phyloP scores from a whole-genome alignment of 1,140 invertebrate species.

The Pissodes strobi region DNA sequence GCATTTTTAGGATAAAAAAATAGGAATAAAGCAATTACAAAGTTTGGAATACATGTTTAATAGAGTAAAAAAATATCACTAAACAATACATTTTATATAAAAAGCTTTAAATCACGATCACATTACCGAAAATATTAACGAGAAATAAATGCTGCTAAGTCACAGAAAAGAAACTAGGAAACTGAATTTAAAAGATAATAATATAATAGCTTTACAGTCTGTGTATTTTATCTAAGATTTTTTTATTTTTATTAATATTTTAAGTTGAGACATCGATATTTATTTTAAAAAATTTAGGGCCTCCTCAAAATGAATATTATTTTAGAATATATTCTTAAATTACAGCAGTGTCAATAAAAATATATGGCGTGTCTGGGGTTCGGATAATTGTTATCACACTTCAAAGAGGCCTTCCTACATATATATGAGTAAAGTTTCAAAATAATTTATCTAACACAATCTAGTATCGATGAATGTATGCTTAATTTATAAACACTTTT shows the following conservation, averaged over 20 bases:
- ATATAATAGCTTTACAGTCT: slow-evolving; percentile 33
- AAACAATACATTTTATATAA: slow-evolving; percentile 55
- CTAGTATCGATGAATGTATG: slow-evolving; percentile 49
- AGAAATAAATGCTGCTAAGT: slow-evolving; percentile 40
- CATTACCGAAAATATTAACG: slow-evolving; percentile 50
- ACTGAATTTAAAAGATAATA: slow-evolving; percentile 33
- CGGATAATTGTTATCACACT: slow-evolving; percentile 27
- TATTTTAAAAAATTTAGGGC: slow-evolving; percentile 46
- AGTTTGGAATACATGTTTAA: slow-evolving; percentile 53
- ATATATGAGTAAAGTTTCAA: slow-evolving; percentile 47
- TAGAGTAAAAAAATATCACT: slow-evolving; percentile 56
- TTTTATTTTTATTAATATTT: slow-evolving; percentile 44
- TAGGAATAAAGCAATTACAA: neutral
- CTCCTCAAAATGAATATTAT: slow-evolving; percentile 32
- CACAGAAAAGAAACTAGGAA: slow-evolving; percentile 32
- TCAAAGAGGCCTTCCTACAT: slow-evolving; percentile 41
- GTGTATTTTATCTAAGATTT: slow-evolving; percentile 44
- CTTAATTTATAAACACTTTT: slow-evolving; percentile 53
- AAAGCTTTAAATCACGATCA: slow-evolving; percentile 55
- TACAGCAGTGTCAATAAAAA: slow-evolving; percentile 36
- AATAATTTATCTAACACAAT: slow-evolving; percentile 48
- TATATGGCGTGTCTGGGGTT: slow-evolving; percentile 30
- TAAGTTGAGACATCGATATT: slow-evolving; percentile 49
- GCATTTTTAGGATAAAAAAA: no score
- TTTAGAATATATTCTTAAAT: slow-evolving; percentile 17